Conservation (phyloP, 2,797 vertebrate genomes). For the Chloroceryle amazona region DNA sequence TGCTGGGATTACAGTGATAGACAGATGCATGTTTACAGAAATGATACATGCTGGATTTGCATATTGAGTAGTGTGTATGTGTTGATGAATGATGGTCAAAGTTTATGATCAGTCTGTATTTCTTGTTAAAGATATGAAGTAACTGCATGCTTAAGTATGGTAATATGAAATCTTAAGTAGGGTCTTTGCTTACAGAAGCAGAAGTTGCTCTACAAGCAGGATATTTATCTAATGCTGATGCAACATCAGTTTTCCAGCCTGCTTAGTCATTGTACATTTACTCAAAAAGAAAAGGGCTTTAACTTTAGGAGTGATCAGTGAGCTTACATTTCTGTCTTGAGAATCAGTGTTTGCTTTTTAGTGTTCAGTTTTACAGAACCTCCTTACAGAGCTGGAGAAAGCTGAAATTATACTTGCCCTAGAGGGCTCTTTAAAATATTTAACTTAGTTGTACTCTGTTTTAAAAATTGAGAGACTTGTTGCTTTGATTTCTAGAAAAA, state of each 20-base stretch:
- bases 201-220: not conserved
- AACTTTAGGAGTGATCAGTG: not conserved
- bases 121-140: not conserved
- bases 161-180: not conserved
- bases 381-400: not conserved
- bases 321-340: not conserved
- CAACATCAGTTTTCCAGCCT: not conserved
- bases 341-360: not conserved
- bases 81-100: not conserved
- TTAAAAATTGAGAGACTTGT: not conserved
- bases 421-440: not conserved
- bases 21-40: too few species aligned
- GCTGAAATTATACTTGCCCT: not conserved
- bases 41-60: not conserved
- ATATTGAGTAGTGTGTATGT: not conserved
- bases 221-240: not conserved
- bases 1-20: not conserved
- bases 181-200: not conserved
- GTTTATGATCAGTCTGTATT: not conserved
- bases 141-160: not conserved
- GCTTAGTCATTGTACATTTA: not conserved
- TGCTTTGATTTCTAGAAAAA: conserved; percentile 89
- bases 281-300: not conserved
- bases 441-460: not conserved
- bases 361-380: not conserved